phyloP scores from a whole-genome alignment of 2,888 invertebrate genomes.

The Diogma glabrata region DNA sequence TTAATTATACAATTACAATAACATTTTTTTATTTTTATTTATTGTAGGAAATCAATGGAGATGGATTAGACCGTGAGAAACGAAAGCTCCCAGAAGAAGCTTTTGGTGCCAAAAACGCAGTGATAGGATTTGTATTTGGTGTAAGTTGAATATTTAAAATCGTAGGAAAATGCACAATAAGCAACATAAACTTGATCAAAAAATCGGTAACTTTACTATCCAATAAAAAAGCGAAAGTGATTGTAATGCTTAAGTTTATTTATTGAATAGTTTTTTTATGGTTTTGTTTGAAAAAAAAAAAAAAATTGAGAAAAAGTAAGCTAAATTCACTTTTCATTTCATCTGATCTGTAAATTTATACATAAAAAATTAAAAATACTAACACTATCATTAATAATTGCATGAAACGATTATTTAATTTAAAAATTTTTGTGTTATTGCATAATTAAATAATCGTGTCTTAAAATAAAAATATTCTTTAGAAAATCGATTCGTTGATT shows the following conservation, averaged over 20 bases:
- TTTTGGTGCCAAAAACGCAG: slow-evolving; percentile 65
- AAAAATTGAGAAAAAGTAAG: too few species aligned
- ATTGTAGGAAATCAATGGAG: slow-evolving; percentile 38
- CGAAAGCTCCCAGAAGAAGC: slow-evolving; percentile 57
- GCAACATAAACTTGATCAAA: too few species aligned
- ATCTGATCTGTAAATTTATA: too few species aligned
- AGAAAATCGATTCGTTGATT: slow-evolving; percentile 75
- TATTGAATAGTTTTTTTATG: not conserved
- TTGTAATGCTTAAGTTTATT: not conserved
- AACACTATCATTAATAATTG: too few species aligned
- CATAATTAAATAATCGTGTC: too few species aligned
- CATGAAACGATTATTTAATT: too few species aligned
- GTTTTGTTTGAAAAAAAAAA: not conserved
- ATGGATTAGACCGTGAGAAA: slow-evolving; percentile 50
- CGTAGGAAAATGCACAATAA: not conserved
- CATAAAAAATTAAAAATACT: too few species aligned
- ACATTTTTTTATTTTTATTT: slow-evolving; percentile 15
- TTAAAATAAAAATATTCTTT: too few species aligned
- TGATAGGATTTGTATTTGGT: slow-evolving; percentile 72
- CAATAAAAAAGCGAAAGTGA: slow-evolving; percentile 9
- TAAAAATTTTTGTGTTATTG: too few species aligned
- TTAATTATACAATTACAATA: slow-evolving; percentile 8
- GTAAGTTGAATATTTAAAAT: slow-evolving; percentile 47
- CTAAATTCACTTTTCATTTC: too few species aligned
- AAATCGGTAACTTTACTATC: too few species aligned